These are phyloP conservation scores for Ephestia elutella DNA, from an alignment of 1,140 invertebrate species.

Conservation along the genomic window DNA sequence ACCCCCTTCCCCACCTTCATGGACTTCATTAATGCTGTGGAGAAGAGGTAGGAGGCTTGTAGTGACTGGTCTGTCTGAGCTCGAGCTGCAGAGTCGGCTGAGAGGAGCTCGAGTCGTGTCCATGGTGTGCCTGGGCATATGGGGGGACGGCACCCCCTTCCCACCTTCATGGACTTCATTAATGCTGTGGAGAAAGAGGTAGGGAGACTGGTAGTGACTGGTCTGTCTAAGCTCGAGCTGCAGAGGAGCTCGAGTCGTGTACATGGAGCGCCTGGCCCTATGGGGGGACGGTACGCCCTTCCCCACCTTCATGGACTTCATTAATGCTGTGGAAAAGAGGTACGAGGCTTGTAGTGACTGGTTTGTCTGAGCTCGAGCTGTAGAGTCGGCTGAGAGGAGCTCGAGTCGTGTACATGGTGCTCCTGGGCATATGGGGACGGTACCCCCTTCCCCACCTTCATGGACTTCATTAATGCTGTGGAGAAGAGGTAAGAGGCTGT, in stretches of 20 bases:
- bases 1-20: slow-evolving; percentile 95
- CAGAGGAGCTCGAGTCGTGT: too few relatives aligned
- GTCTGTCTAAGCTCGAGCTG: too few relatives aligned
- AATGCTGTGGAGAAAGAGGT: slow-evolving; percentile 74
- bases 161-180: slow-evolving; percentile 96
- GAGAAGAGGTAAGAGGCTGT: slow-evolving; percentile 10
- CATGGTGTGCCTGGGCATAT: slow-evolving; percentile 92
- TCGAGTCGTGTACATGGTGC: slow-evolving; percentile 98
- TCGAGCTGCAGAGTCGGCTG: too few relatives aligned
- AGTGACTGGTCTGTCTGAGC: too few relatives aligned
- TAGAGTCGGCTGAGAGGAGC: too few relatives aligned
- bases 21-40: slow-evolving; percentile 91
- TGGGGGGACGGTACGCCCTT: slow-evolving; percentile 99
- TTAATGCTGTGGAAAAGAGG: too few relatives aligned
- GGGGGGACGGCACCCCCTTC: slow-evolving; percentile 98
- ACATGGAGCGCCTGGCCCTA: slow-evolving; percentile 92
- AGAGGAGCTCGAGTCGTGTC: slow-evolving; percentile 49
- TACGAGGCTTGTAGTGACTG: too few relatives aligned
- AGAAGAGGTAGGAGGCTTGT: too few relatives aligned
- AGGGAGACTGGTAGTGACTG: too few relatives aligned
- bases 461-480: slow-evolving; percentile 97
- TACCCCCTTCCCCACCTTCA: slow-evolving; percentile 95
- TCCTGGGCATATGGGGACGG: slow-evolving; percentile 98
- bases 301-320: too few relatives aligned
- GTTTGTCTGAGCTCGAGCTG: too few relatives aligned